Evolutionary conservation across 2,797 vertebrate species (phyloP).

Genomic region (Tapera naevia): DNA sequence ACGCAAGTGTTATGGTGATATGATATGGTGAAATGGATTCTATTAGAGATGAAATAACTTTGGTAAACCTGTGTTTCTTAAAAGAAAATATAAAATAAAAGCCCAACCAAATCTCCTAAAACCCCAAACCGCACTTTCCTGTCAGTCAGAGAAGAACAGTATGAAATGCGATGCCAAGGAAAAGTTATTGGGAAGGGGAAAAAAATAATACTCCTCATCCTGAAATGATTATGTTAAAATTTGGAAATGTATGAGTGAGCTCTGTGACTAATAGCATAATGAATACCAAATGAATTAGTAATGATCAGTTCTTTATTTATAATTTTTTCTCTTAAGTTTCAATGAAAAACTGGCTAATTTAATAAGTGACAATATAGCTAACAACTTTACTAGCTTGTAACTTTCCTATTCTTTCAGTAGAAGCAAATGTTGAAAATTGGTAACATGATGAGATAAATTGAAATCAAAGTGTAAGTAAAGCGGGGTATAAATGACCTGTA

Average conservation of each 20-base stretch:
- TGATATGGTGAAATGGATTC: background rate
- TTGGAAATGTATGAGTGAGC: constrained; percentile 57
- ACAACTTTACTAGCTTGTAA: constrained; percentile 18
- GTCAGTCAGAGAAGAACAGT: background rate
- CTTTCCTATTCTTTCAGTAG: constrained; percentile 13
- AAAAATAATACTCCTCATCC: constrained; percentile 30
- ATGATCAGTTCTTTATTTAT: constrained; percentile 40
- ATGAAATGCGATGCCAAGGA: constrained; percentile 38
- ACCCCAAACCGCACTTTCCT: background rate
- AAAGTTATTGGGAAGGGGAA: constrained; percentile 19
- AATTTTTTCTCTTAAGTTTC: constrained; percentile 41
- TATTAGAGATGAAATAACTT: background rate
- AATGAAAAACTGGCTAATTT: constrained; percentile 47
- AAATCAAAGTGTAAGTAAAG: constrained; percentile 26
- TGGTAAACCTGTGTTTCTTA: background rate
- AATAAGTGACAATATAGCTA: constrained; percentile 44
- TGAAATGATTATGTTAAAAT: constrained; percentile 65
- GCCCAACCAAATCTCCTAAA: background rate
- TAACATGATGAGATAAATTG: constrained; percentile 15
- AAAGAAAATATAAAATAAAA: background rate
- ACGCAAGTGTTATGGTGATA: background rate
- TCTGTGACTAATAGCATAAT: constrained; percentile 64
- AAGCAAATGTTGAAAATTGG: constrained; percentile 58
- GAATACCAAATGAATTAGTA: constrained; percentile 62
- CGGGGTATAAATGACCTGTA: background rate